These are phyloP conservation scores for Hybognathus amarus DNA, from an alignment of 2,797 vertebrate species.

Conservation along the genomic window DNA sequence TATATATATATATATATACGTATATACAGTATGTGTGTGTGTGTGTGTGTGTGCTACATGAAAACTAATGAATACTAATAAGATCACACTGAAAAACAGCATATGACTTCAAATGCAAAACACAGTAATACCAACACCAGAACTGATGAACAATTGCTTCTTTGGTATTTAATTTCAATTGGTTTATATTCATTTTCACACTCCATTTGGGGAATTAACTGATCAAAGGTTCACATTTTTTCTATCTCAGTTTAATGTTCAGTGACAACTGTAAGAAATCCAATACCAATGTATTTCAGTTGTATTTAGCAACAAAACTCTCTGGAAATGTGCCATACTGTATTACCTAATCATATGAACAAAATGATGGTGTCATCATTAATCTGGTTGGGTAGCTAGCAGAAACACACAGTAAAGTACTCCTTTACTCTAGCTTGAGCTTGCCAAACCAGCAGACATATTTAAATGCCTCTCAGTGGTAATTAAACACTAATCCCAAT, in stretches of 20 bases:
- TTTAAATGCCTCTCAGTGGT: slow-evolving; percentile 51
- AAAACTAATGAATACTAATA: too few relatives aligned
- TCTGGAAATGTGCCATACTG: not conserved
- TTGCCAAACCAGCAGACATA: slow-evolving; percentile 18
- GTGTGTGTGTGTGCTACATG: not conserved
- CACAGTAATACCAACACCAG: too few relatives aligned
- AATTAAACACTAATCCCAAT: slow-evolving; percentile 59
- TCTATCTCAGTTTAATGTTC: not conserved
- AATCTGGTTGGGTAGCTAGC: slow-evolving; percentile 1
- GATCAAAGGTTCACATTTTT: not conserved
- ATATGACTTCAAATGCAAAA: not conserved
- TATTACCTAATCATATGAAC: not conserved
- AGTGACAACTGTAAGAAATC: not conserved
- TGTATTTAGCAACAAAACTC: not conserved
- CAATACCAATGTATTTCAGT: not conserved
- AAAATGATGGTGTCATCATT: not conserved
- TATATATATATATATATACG: too few relatives aligned
- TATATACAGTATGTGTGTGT: too few relatives aligned
- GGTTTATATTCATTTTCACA: not conserved
- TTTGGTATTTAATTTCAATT: too few relatives aligned
- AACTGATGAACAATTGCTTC: too few relatives aligned
- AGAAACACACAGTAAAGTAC: slow-evolving; percentile 3
- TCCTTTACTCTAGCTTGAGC: not conserved
- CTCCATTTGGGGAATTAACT: not conserved
- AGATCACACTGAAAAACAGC: not conserved